phyloP scores from a whole-genome alignment of 2,113 vertebrate species.

The Prolemur simus region DNA sequence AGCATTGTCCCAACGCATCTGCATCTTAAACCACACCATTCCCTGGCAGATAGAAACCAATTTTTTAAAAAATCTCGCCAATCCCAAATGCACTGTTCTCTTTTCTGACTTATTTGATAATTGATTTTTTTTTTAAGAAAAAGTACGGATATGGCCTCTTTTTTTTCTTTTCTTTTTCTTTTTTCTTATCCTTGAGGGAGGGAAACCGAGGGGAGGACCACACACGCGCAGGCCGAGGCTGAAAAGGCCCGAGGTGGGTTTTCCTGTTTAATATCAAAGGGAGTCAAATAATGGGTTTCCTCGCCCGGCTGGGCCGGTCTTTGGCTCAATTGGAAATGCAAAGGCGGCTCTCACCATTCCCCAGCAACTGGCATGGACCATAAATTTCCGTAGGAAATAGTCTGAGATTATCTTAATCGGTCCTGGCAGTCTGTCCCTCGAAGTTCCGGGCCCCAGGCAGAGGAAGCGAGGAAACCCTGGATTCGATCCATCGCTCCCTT shows the following conservation, averaged over 20 bases:
- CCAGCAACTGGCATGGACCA: neutral
- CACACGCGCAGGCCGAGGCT: neutral
- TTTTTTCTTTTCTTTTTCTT: neutral
- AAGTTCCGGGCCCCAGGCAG: no score
- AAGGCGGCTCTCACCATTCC: neutral
- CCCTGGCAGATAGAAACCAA: neutral
- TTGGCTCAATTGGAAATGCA: neutral
- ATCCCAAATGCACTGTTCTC: no score
- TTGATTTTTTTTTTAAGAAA: neutral
- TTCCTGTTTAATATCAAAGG: neutral
- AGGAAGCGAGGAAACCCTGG: neutral
- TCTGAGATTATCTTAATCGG: fast-evolving
- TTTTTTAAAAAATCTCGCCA: neutral
- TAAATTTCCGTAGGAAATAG: neutral
- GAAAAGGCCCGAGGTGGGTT: neutral
- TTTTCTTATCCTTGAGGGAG: neutral
- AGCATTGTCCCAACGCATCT: fast-evolving
- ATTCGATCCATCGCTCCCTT: fast-evolving
- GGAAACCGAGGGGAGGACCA: neutral
- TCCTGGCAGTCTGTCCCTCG: neutral
- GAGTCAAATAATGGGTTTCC: neutral
- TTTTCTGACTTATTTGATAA: neutral
- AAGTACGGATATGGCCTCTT: neutral
- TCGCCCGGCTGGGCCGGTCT: neutral
- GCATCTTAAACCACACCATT: neutral